Conservation (phyloP, 2,888 invertebrate genomes). For the Mesopsocus fuscifrons region DNA sequence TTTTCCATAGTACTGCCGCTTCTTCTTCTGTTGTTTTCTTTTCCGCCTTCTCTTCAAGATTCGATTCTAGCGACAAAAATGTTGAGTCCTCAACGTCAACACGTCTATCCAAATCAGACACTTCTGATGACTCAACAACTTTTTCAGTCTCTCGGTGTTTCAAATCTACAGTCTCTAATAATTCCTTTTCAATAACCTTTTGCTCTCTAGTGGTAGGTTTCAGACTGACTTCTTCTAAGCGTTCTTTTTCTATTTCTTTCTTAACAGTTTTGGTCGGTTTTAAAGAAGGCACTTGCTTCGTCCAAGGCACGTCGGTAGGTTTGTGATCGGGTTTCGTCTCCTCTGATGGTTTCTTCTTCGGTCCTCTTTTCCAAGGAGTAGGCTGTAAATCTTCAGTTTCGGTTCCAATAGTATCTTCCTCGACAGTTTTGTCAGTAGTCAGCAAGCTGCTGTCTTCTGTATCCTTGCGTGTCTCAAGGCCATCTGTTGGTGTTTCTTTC, state of each 20-base stretch:
- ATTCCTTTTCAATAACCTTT: slow-evolving; percentile 16
- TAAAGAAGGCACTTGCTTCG: slow-evolving; percentile 11
- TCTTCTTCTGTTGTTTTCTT: slow-evolving; percentile 17
- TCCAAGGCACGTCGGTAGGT: slow-evolving; percentile 12
- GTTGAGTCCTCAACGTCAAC: no score
- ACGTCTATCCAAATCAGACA: no score
- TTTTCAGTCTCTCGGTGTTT: slow-evolving; percentile 31
- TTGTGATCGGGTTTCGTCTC: slow-evolving; percentile 10
- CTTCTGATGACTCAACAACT: no score
- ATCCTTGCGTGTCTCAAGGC: slow-evolving; percentile 10
- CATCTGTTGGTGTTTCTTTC: slow-evolving; percentile 17
- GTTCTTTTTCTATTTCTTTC: slow-evolving; percentile 12
- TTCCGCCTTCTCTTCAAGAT: no score
- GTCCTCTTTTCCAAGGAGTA: background rate
- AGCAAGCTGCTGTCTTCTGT: slow-evolving; percentile 12
- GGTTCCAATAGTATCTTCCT: slow-evolving; percentile 12
- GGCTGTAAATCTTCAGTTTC: no score
- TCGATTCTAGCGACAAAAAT: no score
- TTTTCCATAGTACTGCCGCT: slow-evolving; percentile 17
- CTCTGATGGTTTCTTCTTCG: background rate
- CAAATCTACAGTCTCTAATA: slow-evolving; percentile 25
- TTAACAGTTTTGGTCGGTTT: slow-evolving; percentile 15
- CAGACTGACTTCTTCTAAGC: slow-evolving; percentile 18
- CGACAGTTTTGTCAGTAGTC: slow-evolving; percentile 12
- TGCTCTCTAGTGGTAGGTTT: slow-evolving; percentile 16